Evolutionary conservation across 2,797 vertebrate genomes (phyloP).

Genomic region (Pipistrellus nathusii): DNA sequence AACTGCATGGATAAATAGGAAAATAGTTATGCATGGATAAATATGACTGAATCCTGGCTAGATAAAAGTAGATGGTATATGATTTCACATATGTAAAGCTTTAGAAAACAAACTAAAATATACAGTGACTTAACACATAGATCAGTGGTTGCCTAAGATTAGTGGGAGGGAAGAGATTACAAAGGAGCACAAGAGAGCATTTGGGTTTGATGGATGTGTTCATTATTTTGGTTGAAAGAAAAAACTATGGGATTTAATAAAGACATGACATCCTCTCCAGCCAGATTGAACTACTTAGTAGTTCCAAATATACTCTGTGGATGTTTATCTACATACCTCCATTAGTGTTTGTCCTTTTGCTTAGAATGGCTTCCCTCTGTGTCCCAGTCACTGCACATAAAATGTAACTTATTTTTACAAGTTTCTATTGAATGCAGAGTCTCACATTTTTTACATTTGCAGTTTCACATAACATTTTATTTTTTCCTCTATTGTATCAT

Average conservation of each 20-base stretch:
- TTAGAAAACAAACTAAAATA: background rate
- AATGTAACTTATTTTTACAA: background rate
- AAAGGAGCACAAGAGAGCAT: background rate
- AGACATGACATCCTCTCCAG: background rate
- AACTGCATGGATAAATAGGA: background rate
- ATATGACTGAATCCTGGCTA: background rate
- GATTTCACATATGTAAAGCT: background rate
- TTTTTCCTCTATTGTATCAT: background rate
- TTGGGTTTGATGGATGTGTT: background rate
- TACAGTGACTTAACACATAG: background rate
- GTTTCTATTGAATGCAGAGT: background rate
- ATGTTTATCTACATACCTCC: background rate
- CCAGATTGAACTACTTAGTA: background rate
- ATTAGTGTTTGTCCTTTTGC: background rate
- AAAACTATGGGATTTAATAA: background rate
- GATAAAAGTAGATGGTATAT: background rate
- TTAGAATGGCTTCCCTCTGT: background rate
- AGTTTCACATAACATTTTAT: background rate
- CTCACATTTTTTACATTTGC: slow-evolving; percentile 12
- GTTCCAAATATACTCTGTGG: background rate
- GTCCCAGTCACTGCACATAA: background rate
- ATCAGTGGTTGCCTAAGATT: background rate
- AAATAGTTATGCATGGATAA: background rate
- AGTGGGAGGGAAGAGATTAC: background rate
- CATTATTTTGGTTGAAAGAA: background rate